A percentile compares a stretch with the other conserved stretches of the same genome.
Evolutionary conservation across 2,888 invertebrate species (phyloP).

Genomic region (Sphaerolaimus hirsutus): DNA sequence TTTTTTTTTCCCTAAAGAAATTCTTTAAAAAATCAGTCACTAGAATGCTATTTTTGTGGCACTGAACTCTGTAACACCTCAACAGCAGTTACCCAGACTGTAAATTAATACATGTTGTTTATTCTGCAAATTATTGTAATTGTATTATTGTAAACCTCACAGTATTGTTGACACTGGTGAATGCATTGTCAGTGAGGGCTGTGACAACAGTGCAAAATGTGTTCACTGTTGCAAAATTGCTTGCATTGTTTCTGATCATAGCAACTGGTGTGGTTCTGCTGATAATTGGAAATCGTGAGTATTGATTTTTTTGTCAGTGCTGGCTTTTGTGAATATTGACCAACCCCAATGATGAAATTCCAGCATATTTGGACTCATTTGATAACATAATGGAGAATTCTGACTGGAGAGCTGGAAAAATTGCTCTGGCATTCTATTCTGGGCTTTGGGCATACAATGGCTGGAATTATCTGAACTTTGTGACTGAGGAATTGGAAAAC

Average conservation of each 20-base stretch:
- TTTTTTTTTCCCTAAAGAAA: too few relatives aligned
- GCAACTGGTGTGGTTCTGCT: slow-evolving; percentile 67
- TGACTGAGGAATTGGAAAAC: slow-evolving; percentile 87
- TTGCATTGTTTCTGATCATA: slow-evolving; percentile 75
- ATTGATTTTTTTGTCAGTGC: background rate
- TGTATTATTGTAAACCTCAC: slow-evolving; percentile 11
- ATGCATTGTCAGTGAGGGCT: slow-evolving; percentile 86
- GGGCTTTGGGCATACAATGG: slow-evolving; percentile 95
- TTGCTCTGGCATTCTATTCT: slow-evolving; percentile 84
- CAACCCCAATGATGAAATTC: slow-evolving; percentile 18
- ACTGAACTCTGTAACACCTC: too few relatives aligned
- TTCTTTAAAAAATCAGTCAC: too few relatives aligned
- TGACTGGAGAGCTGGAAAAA: slow-evolving; percentile 57
- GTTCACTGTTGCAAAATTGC: slow-evolving; percentile 80
- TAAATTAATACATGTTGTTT: background rate
- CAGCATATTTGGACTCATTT: slow-evolving; percentile 62
- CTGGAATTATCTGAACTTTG: slow-evolving; percentile 96
- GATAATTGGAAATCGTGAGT: slow-evolving; percentile 44
- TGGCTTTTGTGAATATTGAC: background rate
- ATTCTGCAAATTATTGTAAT: background rate
- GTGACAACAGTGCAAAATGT: slow-evolving; percentile 84
- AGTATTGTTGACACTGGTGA: slow-evolving; percentile 79
- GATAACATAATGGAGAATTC: slow-evolving; percentile 60
- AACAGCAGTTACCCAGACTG: too few relatives aligned
- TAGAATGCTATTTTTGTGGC: too few relatives aligned